phyloP scores from a whole-genome alignment of 1,140 invertebrate species.

The Glomeris maerens region DNA sequence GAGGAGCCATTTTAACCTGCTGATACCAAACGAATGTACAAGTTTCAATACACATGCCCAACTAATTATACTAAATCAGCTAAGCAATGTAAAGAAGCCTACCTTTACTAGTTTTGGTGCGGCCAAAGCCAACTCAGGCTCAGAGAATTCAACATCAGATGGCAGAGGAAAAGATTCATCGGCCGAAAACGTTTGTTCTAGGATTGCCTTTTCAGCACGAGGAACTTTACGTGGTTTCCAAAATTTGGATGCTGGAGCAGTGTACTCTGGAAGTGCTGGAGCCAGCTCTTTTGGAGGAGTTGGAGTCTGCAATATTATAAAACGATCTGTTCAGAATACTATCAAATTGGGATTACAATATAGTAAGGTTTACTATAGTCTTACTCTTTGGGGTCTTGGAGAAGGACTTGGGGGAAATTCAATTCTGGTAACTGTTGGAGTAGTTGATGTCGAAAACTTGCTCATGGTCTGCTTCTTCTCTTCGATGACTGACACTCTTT shows the following conservation, averaged over 20 bases:
- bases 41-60: no score
- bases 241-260: slow-evolving; percentile 2
- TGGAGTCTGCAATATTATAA: no score
- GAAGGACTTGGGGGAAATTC: neutral
- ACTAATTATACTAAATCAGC: no score
- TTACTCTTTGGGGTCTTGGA: neutral
- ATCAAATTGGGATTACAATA: neutral
- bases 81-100: no score
- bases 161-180: neutral
- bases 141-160: neutral
- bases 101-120: neutral
- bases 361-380: neutral
- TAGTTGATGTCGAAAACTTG: slow-evolving; percentile 4
- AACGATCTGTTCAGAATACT: no score
- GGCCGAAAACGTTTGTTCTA: slow-evolving; percentile 3
- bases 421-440: neutral
- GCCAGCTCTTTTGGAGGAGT: neutral
- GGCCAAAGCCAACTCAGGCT: neutral
- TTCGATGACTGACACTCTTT: slow-evolving; percentile 14
- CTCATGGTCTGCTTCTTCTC: slow-evolving; percentile 18
- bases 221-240: slow-evolving; percentile 1
- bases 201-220: neutral
- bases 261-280: neutral
- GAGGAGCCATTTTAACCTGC: slow-evolving; percentile 7
- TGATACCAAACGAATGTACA: no score